phyloP scores from a whole-genome alignment of 2,888 invertebrate genomes.

The Calameuta filiformis region DNA sequence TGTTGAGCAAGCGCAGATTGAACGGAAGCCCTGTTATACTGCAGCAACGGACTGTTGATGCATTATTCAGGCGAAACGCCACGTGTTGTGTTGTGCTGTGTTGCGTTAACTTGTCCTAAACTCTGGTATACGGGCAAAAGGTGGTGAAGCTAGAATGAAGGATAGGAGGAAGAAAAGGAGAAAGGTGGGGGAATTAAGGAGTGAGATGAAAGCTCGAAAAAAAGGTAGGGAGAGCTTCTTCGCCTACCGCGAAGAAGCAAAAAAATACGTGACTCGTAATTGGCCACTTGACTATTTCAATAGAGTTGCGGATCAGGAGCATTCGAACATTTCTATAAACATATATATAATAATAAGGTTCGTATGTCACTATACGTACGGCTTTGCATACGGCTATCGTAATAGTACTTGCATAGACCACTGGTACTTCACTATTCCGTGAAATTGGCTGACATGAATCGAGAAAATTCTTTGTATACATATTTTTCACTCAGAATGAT shows the following conservation, averaged over 20 bases:
- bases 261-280: slow-evolving; percentile 30
- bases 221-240: neutral
- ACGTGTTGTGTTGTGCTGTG: slow-evolving; percentile 45
- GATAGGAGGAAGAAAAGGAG: neutral
- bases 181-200: neutral
- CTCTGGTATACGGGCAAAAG: slow-evolving; percentile 37
- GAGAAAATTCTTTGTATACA: neutral
- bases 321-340: slow-evolving; percentile 24
- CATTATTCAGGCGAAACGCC: slow-evolving; percentile 62
- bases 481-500: neutral
- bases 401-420: neutral
- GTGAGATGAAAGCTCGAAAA: neutral
- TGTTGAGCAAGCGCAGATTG: slow-evolving; percentile 59
- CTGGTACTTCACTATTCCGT: neutral
- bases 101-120: slow-evolving; percentile 61
- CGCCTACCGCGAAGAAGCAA: neutral
- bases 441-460: neutral
- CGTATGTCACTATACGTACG: neutral
- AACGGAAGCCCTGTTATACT: slow-evolving; percentile 47
- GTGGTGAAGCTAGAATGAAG: slow-evolving; percentile 9
- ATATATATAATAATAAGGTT: slow-evolving; percentile 10
- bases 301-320: neutral
- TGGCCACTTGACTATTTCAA: slow-evolving; percentile 34
- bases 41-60: slow-evolving; percentile 56
- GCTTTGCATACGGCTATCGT: neutral